phyloP scores from a whole-genome alignment of 2,113 vertebrate species.

The Pitta sordida region DNA sequence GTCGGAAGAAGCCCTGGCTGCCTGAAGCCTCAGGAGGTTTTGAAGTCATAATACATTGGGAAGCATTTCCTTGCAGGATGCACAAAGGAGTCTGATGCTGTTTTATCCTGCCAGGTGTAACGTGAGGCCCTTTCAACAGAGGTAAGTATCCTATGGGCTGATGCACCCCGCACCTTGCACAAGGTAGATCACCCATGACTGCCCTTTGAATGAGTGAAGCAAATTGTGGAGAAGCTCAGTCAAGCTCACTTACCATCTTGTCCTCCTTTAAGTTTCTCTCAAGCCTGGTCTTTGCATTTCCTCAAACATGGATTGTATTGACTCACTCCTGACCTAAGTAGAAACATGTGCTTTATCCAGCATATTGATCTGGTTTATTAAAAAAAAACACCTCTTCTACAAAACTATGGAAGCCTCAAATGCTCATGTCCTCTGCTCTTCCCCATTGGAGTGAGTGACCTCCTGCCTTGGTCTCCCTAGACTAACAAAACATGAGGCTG shows the following conservation, averaged over 20 bases:
- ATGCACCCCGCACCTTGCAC: background rate
- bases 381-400: background rate
- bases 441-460: background rate
- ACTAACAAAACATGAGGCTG: background rate
- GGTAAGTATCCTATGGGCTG: background rate
- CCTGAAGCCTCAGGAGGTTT: background rate
- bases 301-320: background rate
- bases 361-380: background rate
- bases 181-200: background rate
- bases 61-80: background rate
- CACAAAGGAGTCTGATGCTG: background rate
- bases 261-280: background rate
- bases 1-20: background rate
- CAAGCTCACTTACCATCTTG: background rate
- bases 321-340: background rate
- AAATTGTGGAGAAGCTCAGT: background rate
- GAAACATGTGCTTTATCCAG: background rate
- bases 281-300: background rate
- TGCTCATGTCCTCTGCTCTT: background rate
- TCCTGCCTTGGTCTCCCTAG: background rate
- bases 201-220: background rate
- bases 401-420: background rate
- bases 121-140: background rate
- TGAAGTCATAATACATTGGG: accelerated
- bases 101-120: background rate